phyloP scores from a whole-genome alignment of 2,888 invertebrate genomes.

The Oscheius onirici region DNA sequence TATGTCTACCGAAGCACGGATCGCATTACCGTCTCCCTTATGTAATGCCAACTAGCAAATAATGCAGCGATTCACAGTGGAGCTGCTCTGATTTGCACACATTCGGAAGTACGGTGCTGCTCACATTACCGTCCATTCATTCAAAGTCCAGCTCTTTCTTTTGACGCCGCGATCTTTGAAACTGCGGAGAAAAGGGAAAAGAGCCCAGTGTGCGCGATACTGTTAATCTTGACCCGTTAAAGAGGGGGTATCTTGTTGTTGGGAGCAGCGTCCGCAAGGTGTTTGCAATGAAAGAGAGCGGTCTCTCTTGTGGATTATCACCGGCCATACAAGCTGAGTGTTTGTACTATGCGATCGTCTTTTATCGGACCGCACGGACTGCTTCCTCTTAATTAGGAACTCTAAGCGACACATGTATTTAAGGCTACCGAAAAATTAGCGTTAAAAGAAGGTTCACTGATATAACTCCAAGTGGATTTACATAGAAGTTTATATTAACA shows the following conservation, averaged over 20 bases:
- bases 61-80: constrained; percentile 20
- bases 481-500: constrained; percentile 6
- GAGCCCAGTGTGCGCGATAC: background rate
- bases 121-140: constrained; percentile 1
- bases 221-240: constrained; percentile 28
- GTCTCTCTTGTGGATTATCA: constrained; percentile 30
- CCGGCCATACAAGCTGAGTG: constrained; percentile 32
- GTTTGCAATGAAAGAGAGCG: constrained; percentile 33
- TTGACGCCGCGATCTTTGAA: background rate
- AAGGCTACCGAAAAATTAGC: too few relatives aligned
- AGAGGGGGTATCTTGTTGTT: constrained; percentile 22
- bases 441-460: too few relatives aligned
- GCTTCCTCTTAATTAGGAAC: constrained; percentile 20
- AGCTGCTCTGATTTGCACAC: constrained; percentile 4
- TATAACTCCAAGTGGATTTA: background rate
- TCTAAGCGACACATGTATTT: too few relatives aligned
- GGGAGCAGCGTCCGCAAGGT: constrained; percentile 22
- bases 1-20: constrained; percentile 23
- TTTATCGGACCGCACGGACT: constrained; percentile 20
- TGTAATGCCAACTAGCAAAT: constrained; percentile 31
- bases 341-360: constrained; percentile 31
- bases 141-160: too few relatives aligned
- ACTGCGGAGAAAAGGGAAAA: too few relatives aligned
- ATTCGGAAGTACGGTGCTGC: background rate
- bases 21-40: constrained; percentile 33